Base-by-base conservation (phyloP, 2,888 invertebrate genomes). In the Bellardia pandia region DNA sequence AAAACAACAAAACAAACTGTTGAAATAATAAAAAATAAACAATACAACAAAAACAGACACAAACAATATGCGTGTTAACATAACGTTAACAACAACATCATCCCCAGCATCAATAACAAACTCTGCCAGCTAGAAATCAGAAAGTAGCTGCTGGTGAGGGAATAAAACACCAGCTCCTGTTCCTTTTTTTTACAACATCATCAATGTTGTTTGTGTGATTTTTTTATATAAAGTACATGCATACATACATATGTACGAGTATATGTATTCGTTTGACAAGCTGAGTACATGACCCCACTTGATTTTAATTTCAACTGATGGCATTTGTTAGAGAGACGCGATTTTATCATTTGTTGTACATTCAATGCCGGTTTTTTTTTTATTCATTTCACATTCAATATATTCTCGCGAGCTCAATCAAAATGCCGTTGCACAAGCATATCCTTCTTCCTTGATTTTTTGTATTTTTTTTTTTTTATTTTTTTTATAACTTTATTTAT, bases 251-350 rank as follows among this genome's bases (percentile, higher is more conserved):
- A 23, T 23, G 23, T 23, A 23, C 23, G n/a, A n/a, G n/a, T n/a
- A n/a, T n/a, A n/a, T n/a, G 23, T 40, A 13, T 53, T n/a, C 69
- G 5, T 78, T 80, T 72, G 80, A 66, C 76, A 80, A 78, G 81
- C 60, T 72, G 69, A 81, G 69, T 66, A 87, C 82, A 86, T 80
- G 88, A 89, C 89, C 89, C 89, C 89, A 89, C 88, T 89, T 88
- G 89, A 89, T 88, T 89, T 88, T 86, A 82, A 87, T 85, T 76
- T 85, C 82, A 78, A 78, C 80, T 88, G 86, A 86, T 88, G 88
- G 85, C 71, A 86, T 88, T 88, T 88, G 85, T 86, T 88, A 79
- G 64, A 86, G 78, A 79, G 71, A 71, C 66, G 78, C 81, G 81
- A 80, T 88, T 86, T 85, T 80, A 72, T 84, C 78, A 84, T 84